Evolutionary conservation across 2,113 vertebrate species (phyloP), one percentile per base, ranked within the genome.

Genomic region (Pteruthius melanotis): DNA sequence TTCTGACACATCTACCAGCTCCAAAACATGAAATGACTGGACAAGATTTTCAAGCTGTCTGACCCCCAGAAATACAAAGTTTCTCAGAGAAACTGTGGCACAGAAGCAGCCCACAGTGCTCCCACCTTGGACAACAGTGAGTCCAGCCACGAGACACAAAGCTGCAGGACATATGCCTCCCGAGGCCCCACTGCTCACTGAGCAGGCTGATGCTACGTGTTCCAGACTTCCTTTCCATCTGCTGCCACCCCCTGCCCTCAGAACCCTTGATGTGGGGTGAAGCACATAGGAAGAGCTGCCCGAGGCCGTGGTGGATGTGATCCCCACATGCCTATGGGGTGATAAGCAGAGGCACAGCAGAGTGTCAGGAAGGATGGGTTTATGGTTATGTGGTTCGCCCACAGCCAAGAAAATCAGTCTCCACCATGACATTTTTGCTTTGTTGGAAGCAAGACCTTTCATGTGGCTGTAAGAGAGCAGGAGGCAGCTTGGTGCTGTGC

Each of bases 361-460:
- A 84, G 78, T 57, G 84, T 72, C 89, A 93, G 87, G 74, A 94
- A 85, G 61, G 44, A 66, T 20, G 89, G 61, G n/a, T 87, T 91
- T 89, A 89, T 79, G 94, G 87, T 71, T 95, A 44, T 64, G 83
- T 56, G 77, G 57, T 35, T 92, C 8, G 0, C 84, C 91, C 81
- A 83, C 0, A 0, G 40, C 87, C 53, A 57, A 87, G 84, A 93
- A 93, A 82, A 93, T 47, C 57, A 54, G n/a, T 49, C 77, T 76
- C 54, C 77, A 75, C 30, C 28, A 31, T 31, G 42, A 82, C 4
- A 40, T 94, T 85, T 87, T 84, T 94, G 28, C 63, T 91, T 75
- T 87, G 83, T 61, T 3, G 1, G 47, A 90, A 83, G 35, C 30
- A 63, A 74, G 13, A 44, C 17, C 42, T 96, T 93, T 93, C 15